phyloP scores from a whole-genome alignment of 2,797 vertebrate genomes.

The Danio tinwini region DNA sequence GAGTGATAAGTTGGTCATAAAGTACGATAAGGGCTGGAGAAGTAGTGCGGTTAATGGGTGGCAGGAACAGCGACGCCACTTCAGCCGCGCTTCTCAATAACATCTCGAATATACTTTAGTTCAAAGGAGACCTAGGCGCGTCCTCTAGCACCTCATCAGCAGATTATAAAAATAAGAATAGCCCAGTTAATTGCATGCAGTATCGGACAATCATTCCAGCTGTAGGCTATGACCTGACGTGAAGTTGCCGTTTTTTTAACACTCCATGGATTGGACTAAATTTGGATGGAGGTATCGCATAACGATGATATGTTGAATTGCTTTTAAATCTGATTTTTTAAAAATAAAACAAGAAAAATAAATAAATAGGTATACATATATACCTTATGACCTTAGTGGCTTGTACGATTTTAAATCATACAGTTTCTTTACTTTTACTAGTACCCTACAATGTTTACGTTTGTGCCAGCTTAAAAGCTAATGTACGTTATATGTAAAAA shows the following conservation, averaged over 20 bases:
- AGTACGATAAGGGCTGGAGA: slow-evolving; percentile 63
- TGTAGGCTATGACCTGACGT: not conserved
- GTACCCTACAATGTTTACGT: not conserved
- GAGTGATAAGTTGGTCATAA: slow-evolving; percentile 69
- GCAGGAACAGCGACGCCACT: slow-evolving; percentile 74
- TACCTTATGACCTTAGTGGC: not conserved
- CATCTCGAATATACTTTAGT: slow-evolving; percentile 29
- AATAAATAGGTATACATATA: too few relatives aligned
- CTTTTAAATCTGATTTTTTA: too few relatives aligned
- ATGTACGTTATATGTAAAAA: not conserved
- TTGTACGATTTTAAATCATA: not conserved
- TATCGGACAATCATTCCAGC: slow-evolving; percentile 10
- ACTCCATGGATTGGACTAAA: not conserved
- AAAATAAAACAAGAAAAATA: too few relatives aligned
- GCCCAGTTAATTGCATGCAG: slow-evolving; percentile 29
- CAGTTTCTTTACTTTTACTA: not conserved
- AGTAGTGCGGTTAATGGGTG: slow-evolving; percentile 52
- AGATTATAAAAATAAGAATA: slow-evolving; percentile 44
- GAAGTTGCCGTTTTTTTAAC: not conserved
- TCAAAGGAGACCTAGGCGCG: slow-evolving; percentile 47
- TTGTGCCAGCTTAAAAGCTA: not conserved
- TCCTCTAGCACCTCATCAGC: slow-evolving; percentile 52
- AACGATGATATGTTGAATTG: too few relatives aligned
- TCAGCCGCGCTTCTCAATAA: slow-evolving; percentile 38
- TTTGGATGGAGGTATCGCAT: not conserved